These are phyloP conservation scores for Microplitis mediator DNA, from an alignment of 1,140 invertebrate genomes.

Conservation along the genomic window DNA sequence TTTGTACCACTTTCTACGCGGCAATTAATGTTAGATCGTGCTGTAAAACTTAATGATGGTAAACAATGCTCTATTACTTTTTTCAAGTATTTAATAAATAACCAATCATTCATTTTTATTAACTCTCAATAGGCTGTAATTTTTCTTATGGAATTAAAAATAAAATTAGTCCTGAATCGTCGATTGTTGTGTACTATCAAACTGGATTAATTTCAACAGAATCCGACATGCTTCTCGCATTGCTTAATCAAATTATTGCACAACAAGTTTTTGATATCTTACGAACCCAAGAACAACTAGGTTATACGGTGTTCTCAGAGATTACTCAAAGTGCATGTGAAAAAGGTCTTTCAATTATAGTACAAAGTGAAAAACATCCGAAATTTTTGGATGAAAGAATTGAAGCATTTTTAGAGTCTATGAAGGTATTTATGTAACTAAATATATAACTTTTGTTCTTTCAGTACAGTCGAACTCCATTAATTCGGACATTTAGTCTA, in stretches of 20 bases:
- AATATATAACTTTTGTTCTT: too few relatives aligned
- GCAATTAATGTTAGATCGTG: constrained; percentile 79
- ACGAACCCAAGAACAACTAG: constrained; percentile 88
- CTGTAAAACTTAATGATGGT: constrained; percentile 85
- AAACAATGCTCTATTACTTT: constrained; percentile 34
- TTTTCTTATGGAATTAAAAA: constrained; percentile 79
- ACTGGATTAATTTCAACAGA: constrained; percentile 80
- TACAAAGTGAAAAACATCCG: constrained; percentile 89
- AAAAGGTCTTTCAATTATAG: constrained; percentile 85
- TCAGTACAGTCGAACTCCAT: too few relatives aligned
- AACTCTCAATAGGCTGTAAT: constrained; percentile 67
- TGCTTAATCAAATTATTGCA: constrained; percentile 85
- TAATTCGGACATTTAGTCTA: too few relatives aligned
- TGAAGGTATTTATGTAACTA: too few relatives aligned
- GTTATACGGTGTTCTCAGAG: constrained; percentile 93
- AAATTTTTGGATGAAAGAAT: constrained; percentile 84
- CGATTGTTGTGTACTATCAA: constrained; percentile 90
- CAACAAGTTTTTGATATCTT: constrained; percentile 92
- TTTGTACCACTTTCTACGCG: constrained; percentile 76
- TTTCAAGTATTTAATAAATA: background rate
- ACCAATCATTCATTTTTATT: constrained; percentile 27
- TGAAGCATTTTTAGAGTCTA: constrained; percentile 80
- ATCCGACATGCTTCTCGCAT: constrained; percentile 82
- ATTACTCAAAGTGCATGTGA: constrained; percentile 79
- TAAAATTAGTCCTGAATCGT: constrained; percentile 68